Conservation (phyloP, 1,140 invertebrate species). For the Sitobion miscanthi region DNA sequence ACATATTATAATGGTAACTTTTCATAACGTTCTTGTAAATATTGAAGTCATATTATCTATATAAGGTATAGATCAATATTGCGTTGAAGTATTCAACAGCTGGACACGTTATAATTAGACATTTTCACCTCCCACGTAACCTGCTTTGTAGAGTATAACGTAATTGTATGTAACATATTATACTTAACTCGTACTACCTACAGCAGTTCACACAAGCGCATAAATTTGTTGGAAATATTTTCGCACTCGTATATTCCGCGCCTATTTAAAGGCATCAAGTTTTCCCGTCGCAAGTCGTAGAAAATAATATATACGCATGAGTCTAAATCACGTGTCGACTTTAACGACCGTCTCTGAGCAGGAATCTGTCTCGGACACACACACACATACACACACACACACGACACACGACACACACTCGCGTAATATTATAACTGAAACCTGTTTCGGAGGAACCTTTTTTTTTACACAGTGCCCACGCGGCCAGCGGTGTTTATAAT, state of each 20-base stretch:
- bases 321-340: conserved; percentile 43
- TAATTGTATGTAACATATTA: not conserved
- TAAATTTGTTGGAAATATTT: not conserved
- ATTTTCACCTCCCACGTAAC: not conserved
- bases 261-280: not conserved
- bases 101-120: not conserved
- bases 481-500: not conserved
- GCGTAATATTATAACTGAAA: conserved; percentile 25
- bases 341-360: conserved; percentile 36
- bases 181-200: not conserved
- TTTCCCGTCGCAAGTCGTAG: not conserved
- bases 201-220: too few species aligned
- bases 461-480: not conserved
- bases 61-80: not conserved
- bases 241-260: not conserved
- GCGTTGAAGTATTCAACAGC: not conserved
- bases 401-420: not conserved
- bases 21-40: not conserved
- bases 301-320: not conserved
- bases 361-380: conserved; percentile 6
- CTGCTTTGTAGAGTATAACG: not conserved
- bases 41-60: not conserved
- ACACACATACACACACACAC: not conserved
- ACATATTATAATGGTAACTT: not conserved
- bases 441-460: conserved; percentile 42